Percentiles rank a stretch among this genome's conserved stretches.
Evolutionary conservation across 2,797 vertebrate species (phyloP).

Genomic region (Champsocephalus gunnari): DNA sequence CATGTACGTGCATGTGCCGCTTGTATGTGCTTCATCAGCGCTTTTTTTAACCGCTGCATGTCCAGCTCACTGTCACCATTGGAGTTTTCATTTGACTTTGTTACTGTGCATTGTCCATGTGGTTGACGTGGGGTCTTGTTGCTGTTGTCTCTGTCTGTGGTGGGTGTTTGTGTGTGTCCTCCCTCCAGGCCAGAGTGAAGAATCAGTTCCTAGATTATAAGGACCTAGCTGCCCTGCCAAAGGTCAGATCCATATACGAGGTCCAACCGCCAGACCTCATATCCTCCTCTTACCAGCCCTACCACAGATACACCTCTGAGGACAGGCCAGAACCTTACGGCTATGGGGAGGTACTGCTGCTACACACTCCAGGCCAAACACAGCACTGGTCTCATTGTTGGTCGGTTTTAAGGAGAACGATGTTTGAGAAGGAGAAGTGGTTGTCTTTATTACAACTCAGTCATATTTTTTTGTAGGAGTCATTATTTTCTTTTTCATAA

Average conservation of each 20-base stretch:
- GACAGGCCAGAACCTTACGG: conserved; percentile 95
- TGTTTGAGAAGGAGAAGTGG: conserved; percentile 4
- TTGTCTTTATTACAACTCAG: neutral
- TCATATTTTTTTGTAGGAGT: neutral
- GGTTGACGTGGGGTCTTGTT: conserved; percentile 72
- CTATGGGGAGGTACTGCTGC: conserved; percentile 94
- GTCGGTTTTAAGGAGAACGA: conserved; percentile 14
- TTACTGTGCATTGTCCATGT: conserved; percentile 55
- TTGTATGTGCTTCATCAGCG: conserved; percentile 52
- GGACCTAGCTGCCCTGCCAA: conserved; percentile 99
- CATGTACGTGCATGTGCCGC: conserved; percentile 18
- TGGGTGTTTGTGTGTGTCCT: conserved; percentile 81
- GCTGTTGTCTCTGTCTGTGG: conserved; percentile 70
- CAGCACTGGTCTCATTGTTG: neutral
- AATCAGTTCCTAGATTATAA: conserved; percentile 99
- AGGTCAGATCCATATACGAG: conserved; percentile 99
- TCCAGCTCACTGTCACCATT: conserved; percentile 15
- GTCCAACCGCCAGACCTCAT: conserved; percentile 97
- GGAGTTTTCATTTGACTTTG: conserved; percentile 49
- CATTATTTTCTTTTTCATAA: conserved; percentile 6
- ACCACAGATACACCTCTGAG: conserved; percentile 94
- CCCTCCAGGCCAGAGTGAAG: conserved; percentile 97
- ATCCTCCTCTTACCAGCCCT: conserved; percentile 91
- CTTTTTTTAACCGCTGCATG: conserved; percentile 34
- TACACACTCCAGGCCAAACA: conserved; percentile 58